These are phyloP conservation scores for Malachius bipustulatus DNA, from an alignment of 2,888 invertebrate species.

Conservation along the genomic window DNA sequence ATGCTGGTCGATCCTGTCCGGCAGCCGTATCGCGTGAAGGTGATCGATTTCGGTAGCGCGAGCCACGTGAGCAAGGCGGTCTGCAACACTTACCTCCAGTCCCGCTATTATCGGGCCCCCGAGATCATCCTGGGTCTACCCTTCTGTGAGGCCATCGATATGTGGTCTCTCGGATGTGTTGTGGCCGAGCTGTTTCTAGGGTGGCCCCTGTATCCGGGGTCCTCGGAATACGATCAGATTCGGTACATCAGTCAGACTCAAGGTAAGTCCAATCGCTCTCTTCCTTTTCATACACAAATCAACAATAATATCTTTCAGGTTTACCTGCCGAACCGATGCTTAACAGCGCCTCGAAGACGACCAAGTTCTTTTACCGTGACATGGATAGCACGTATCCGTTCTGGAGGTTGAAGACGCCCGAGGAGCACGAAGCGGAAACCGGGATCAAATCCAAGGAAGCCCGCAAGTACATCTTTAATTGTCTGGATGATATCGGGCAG, in stretches of 20 bases:
- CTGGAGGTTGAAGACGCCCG: constrained; percentile 85
- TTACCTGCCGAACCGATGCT: constrained; percentile 97
- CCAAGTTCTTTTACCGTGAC: constrained; percentile 95
- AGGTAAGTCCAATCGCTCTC: constrained; percentile 31
- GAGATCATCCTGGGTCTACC: constrained; percentile 96
- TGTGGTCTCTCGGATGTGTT: constrained; percentile 99
- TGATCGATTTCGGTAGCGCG: constrained; percentile 99
- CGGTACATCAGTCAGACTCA: constrained; percentile 68
- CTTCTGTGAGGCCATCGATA: constrained; percentile 99
- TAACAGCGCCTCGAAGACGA: constrained; percentile 92
- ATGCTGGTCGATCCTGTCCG: constrained; percentile 98
- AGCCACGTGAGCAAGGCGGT: constrained; percentile 99
- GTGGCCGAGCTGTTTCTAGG: constrained; percentile 98
- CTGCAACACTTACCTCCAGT: constrained; percentile 98
- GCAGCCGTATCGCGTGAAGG: constrained; percentile 98
- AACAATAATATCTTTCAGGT: constrained; percentile 48
- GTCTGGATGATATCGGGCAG: constrained; percentile 95
- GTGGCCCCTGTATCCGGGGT: constrained; percentile 98
- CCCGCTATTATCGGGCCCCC: constrained; percentile 95
- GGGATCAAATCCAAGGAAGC: constrained; percentile 99
- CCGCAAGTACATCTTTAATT: constrained; percentile 98
- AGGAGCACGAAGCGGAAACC: constrained; percentile 96
- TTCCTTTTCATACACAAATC: neutral
- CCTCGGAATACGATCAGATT: constrained; percentile 98
- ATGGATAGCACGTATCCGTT: constrained; percentile 84